Conservation (phyloP, 2,888 invertebrate genomes). For the Catocala fraxini region DNA sequence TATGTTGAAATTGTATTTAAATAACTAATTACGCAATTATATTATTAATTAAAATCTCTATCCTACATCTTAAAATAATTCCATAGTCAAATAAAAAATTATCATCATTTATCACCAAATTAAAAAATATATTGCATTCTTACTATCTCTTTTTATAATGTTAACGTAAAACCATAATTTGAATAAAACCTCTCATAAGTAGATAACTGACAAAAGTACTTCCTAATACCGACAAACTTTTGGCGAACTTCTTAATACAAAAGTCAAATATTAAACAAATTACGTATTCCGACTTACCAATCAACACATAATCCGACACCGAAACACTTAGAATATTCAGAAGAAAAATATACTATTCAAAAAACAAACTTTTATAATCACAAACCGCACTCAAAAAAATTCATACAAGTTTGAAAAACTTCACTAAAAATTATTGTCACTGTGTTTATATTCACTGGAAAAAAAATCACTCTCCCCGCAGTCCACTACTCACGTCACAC, state of each 20-base stretch:
- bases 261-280: constrained; percentile 26
- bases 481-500: constrained; percentile 44
- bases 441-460: constrained; percentile 37
- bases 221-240: background rate
- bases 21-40: no score
- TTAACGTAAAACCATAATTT: background rate
- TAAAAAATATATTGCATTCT: no score
- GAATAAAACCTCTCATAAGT: background rate
- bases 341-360: constrained; percentile 16
- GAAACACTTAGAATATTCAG: constrained; percentile 32
- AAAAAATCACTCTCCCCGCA: constrained; percentile 36
- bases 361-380: constrained; percentile 42
- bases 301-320: constrained; percentile 45
- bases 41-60: no score
- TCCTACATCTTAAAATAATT: no score
- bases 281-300: constrained; percentile 41
- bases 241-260: constrained; percentile 17
- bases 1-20: no score
- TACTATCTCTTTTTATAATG: background rate
- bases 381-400: constrained; percentile 40
- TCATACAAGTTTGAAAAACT: constrained; percentile 40
- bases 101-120: no score
- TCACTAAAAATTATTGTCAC: constrained; percentile 35
- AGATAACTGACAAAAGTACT: background rate
- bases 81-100: no score